Percentiles rank a stretch among this genome's conserved stretches.
Conservation (phyloP, 2,113 vertebrate genomes). For the Opisthocomus hoazin region DNA sequence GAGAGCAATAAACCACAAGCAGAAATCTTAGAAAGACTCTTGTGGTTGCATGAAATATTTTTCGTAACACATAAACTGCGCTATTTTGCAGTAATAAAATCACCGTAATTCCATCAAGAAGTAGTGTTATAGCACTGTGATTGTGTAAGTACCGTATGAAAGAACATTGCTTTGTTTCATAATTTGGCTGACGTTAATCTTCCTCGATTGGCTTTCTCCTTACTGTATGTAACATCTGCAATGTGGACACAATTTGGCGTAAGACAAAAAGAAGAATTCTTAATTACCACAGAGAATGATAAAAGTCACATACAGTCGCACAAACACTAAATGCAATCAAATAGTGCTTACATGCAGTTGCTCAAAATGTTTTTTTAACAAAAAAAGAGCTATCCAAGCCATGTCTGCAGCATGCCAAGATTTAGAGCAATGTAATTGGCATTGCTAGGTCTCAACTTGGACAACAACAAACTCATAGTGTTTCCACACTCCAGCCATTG, state of each 20-base stretch:
- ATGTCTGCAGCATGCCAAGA: background rate
- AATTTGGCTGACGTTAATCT: background rate
- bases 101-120: background rate
- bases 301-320: background rate
- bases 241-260: background rate
- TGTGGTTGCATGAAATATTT: background rate
- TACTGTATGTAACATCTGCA: background rate
- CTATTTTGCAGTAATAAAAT: background rate
- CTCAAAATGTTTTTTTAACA: background rate
- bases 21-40: background rate
- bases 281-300: background rate
- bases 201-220: background rate
- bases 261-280: background rate
- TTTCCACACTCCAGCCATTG: background rate
- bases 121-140: background rate
- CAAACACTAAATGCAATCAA: background rate
- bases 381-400: background rate
- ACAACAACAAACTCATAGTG: background rate
- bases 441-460: background rate
- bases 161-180: background rate
- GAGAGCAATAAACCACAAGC: background rate
- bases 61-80: background rate
- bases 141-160: background rate
- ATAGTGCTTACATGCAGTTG: background rate
- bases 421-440: background rate